Conservation (phyloP, 2,797 vertebrate species). For the Distichodus sexfasciatus region DNA sequence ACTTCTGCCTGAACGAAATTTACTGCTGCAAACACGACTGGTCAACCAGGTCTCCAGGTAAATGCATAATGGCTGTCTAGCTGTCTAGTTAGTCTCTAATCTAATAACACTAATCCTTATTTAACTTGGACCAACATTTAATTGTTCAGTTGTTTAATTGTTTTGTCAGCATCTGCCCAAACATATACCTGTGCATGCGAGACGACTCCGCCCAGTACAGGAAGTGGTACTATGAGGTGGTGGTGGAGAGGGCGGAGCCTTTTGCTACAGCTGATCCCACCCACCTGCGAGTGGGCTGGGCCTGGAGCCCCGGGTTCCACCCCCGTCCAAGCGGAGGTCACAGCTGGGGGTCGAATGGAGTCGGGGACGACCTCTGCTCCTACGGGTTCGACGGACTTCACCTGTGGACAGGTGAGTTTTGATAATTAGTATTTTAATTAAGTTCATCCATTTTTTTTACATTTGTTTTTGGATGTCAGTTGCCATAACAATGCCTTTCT, state of each 20-base stretch:
- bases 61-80: no score
- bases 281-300: constrained; percentile 92
- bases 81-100: no score
- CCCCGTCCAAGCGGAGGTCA: constrained; percentile 87
- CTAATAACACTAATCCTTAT: no score
- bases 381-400: constrained; percentile 94
- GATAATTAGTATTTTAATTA: no score
- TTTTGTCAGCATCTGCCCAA: constrained; percentile 83
- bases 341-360: constrained; percentile 87
- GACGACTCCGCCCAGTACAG: constrained; percentile 88
- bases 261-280: constrained; percentile 91
- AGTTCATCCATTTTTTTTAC: no score
- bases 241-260: constrained; percentile 83
- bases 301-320: constrained; percentile 81
- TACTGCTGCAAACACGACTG: constrained; percentile 89
- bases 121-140: no score
- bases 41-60: constrained; percentile 93
- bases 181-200: constrained; percentile 86
- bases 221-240: constrained; percentile 94
- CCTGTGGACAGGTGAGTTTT: constrained; percentile 86
- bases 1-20: constrained; percentile 87
- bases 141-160: no score
- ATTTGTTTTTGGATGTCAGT: no score
- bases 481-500: no score
- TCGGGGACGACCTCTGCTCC: constrained; percentile 90